Percentiles rank a stretch among this genome's conserved stretches.
phyloP scores from a whole-genome alignment of 2,888 invertebrate species.

The Polylopha cassiicola region DNA sequence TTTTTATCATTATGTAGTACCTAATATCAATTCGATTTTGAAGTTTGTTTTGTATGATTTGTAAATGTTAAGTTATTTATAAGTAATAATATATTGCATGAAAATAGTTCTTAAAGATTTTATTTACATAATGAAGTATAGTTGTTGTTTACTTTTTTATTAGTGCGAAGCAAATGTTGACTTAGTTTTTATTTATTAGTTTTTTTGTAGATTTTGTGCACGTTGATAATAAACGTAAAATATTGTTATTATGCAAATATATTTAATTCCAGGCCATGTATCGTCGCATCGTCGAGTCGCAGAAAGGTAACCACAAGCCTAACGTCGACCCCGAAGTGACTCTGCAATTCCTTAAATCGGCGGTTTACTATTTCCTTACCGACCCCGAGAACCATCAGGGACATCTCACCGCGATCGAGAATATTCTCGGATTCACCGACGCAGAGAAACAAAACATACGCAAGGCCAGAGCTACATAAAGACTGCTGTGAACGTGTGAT shows the following conservation, averaged over 20 bases:
- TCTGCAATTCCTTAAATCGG: conserved; percentile 93
- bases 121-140: too few species aligned
- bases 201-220: conserved; percentile 9
- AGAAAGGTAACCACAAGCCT: conserved; percentile 81
- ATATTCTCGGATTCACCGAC: conserved; percentile 92
- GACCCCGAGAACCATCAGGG: conserved; percentile 93
- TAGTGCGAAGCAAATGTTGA: conserved; percentile 16
- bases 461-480: conserved; percentile 77
- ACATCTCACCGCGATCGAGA: conserved; percentile 93
- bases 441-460: conserved; percentile 88
- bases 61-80: too few species aligned
- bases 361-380: conserved; percentile 93
- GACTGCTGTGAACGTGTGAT: conserved; percentile 65
- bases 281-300: conserved; percentile 87
- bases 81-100: too few species aligned
- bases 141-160: too few species aligned
- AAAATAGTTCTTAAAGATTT: too few species aligned
- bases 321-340: conserved; percentile 93
- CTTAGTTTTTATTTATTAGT: conserved; percentile 10
- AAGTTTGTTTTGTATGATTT: too few species aligned
- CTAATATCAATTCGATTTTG: too few species aligned
- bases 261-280: conserved; percentile 85
- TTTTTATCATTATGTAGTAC: too few species aligned
- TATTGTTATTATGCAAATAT: conserved; percentile 22
- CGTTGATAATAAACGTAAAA: conserved; percentile 7